Percentiles rank a stretch among this genome's conserved stretches.
phyloP scores from a whole-genome alignment of 2,888 invertebrate species.

The Leucoptera coffeella region DNA sequence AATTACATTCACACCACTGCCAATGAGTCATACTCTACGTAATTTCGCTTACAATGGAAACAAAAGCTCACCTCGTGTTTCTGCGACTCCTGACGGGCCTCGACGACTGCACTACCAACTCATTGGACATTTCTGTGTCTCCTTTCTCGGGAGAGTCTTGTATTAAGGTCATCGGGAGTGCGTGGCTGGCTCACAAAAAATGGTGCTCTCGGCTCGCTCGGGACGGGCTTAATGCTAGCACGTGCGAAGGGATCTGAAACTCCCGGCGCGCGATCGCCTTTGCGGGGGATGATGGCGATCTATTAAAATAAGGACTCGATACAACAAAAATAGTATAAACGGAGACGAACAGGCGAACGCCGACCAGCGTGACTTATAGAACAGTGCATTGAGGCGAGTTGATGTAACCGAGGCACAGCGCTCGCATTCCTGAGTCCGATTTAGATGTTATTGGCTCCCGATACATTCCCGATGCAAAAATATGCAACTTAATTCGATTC shows the following conservation, averaged over 20 bases:
- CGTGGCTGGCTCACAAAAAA: too few species aligned
- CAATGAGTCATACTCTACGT: too few species aligned
- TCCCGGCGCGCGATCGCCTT: slow-evolving; percentile 31
- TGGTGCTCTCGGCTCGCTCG: too few species aligned
- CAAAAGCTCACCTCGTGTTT: slow-evolving; percentile 58
- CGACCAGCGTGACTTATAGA: slow-evolving; percentile 21
- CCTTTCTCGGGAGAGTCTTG: slow-evolving; percentile 26
- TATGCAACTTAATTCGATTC: slow-evolving; percentile 8
- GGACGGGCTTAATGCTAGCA: too few species aligned
- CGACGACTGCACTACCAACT: slow-evolving; percentile 46
- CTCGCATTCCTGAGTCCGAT: slow-evolving; percentile 40
- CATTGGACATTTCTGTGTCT: slow-evolving; percentile 27
- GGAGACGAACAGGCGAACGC: too few species aligned
- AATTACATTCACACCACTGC: too few species aligned
- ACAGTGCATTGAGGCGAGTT: slow-evolving; percentile 20
- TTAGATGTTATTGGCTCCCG: slow-evolving; percentile 35
- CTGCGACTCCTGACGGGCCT: slow-evolving; percentile 66
- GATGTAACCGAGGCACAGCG: slow-evolving; percentile 52
- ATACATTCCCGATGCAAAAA: slow-evolving; percentile 12
- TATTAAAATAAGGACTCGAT: slow-evolving; percentile 52
- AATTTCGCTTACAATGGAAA: too few species aligned
- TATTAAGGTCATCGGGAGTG: slow-evolving; percentile 39
- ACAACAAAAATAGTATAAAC: too few species aligned
- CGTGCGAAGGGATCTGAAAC: slow-evolving; percentile 40
- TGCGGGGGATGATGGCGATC: slow-evolving; percentile 52